A percentile compares a stretch with the other conserved stretches of the same genome.
Conservation (phyloP, 2,888 invertebrate genomes). For the Aphidius colemani region DNA sequence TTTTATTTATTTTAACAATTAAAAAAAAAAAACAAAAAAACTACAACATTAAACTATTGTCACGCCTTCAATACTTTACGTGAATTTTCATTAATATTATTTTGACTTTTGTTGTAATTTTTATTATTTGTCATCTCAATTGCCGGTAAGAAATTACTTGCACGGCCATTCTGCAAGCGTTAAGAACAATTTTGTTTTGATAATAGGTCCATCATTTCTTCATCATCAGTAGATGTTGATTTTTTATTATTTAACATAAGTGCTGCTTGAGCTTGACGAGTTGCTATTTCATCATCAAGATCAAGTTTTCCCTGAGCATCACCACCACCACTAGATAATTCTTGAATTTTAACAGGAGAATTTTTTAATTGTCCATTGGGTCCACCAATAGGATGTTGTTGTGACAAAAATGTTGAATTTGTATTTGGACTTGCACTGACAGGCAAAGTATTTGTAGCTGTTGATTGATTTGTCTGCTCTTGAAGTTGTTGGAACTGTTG, state of each 20-base stretch:
- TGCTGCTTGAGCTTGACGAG: slow-evolving; percentile 42
- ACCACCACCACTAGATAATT: slow-evolving; percentile 3
- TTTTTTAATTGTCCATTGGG: slow-evolving; percentile 54
- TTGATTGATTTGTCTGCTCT: slow-evolving; percentile 19
- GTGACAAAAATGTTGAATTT: slow-evolving; percentile 50
- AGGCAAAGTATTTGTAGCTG: slow-evolving; percentile 48
- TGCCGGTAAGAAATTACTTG: slow-evolving; percentile 37
- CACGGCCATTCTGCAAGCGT: slow-evolving; percentile 51
- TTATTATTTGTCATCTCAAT: slow-evolving; percentile 31
- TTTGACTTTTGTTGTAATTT: slow-evolving; percentile 25
- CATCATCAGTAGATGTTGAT: slow-evolving; percentile 41
- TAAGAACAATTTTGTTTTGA: slow-evolving; percentile 51
- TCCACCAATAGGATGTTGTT: slow-evolving; percentile 39
- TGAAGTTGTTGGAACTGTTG: slow-evolving; percentile 50
- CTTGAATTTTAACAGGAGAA: slow-evolving; percentile 51
- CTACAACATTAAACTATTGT: slow-evolving; percentile 1
- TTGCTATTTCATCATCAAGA: slow-evolving; percentile 44
- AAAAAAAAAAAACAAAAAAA: slow-evolving; percentile 24
- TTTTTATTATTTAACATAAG: slow-evolving; percentile 41
- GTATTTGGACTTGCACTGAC: slow-evolving; percentile 54
- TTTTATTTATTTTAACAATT: slow-evolving; percentile 27
- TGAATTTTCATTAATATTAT: slow-evolving; percentile 10
- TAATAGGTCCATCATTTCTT: slow-evolving; percentile 52
- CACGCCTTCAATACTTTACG: not conserved
- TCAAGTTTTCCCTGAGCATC: slow-evolving; percentile 32